These are phyloP conservation scores for Platycheirus albimanus DNA, from an alignment of 2,888 invertebrate species.

Conservation along the genomic window DNA sequence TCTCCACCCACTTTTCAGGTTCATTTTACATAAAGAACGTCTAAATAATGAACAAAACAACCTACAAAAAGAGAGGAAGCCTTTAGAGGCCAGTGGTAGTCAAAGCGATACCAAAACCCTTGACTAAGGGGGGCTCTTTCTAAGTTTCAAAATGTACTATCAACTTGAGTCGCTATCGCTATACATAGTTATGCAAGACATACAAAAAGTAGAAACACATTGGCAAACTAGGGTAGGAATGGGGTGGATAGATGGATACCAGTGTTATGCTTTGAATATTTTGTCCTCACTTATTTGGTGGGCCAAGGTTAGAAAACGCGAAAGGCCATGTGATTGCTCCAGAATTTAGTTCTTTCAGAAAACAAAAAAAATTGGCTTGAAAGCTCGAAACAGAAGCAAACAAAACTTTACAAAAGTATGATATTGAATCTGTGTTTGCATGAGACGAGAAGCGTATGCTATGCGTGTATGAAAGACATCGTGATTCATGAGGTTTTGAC, in stretches of 20 bases:
- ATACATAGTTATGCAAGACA: neutral
- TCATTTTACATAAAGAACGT: slow-evolving; percentile 11
- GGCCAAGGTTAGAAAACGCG: slow-evolving; percentile 65
- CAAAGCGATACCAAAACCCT: slow-evolving; percentile 9
- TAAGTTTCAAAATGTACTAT: slow-evolving; percentile 31
- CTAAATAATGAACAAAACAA: slow-evolving; percentile 35
- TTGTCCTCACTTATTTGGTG: slow-evolving; percentile 40
- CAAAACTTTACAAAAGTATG: slow-evolving; percentile 30
- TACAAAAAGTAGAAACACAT: slow-evolving; percentile 30
- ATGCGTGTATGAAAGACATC: slow-evolving; percentile 38
- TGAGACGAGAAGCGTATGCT: neutral
- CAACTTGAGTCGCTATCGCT: slow-evolving; percentile 32
- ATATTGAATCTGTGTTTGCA: neutral
- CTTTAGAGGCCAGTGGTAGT: slow-evolving; percentile 42
- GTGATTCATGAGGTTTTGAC: neutral
- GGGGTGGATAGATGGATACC: neutral
- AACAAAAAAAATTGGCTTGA: slow-evolving; percentile 12
- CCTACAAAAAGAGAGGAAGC: neutral
- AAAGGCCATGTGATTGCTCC: slow-evolving; percentile 38
- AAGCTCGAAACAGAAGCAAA: slow-evolving; percentile 34
- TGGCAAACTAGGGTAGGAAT: slow-evolving; percentile 38
- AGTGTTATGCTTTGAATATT: slow-evolving; percentile 4
- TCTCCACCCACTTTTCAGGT: slow-evolving; percentile 19
- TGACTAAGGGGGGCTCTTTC: slow-evolving; percentile 29
- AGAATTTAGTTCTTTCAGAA: slow-evolving; percentile 34